Conservation (phyloP, 2,113 vertebrate genomes). For the Symphodus melops region DNA sequence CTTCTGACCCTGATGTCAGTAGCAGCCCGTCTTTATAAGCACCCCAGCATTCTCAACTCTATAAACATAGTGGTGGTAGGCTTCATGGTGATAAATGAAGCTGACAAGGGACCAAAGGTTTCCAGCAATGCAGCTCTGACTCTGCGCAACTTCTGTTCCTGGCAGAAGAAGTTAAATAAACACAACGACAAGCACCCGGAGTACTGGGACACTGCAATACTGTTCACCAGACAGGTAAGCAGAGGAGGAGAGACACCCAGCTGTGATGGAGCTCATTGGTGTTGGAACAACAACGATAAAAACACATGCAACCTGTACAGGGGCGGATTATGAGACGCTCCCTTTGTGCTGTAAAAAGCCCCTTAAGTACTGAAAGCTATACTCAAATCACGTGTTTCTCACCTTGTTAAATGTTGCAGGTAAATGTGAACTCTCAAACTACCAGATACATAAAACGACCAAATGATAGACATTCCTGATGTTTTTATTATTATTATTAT, state of each 20-base stretch:
- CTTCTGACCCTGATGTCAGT: constrained; percentile 95
- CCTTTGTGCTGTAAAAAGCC: no score
- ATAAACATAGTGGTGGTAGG: constrained; percentile 94
- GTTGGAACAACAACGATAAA: neutral
- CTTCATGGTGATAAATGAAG: constrained; percentile 90
- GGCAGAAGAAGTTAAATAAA: constrained; percentile 98
- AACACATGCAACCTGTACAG: neutral
- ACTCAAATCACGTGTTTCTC: no score
- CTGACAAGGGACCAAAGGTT: constrained; percentile 93
- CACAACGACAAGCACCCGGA: constrained; percentile 94
- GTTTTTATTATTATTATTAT: no score
- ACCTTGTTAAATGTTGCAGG: no score
- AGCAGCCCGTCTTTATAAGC: constrained; percentile 93
- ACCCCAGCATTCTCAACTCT: constrained; percentile 95
- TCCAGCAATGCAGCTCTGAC: constrained; percentile 94
- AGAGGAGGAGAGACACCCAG: neutral
- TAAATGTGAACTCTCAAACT: no score
- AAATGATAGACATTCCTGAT: no score
- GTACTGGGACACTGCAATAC: constrained; percentile 98
- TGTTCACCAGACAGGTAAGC: constrained; percentile 97
- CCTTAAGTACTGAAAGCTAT: no score
- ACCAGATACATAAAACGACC: no score
- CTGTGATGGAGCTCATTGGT: neutral
- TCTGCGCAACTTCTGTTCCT: constrained; percentile 96
- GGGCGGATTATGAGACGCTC: no score